Base-by-base conservation (phyloP, 2,113 vertebrate genomes). In the Oryzias javanicus region DNA sequence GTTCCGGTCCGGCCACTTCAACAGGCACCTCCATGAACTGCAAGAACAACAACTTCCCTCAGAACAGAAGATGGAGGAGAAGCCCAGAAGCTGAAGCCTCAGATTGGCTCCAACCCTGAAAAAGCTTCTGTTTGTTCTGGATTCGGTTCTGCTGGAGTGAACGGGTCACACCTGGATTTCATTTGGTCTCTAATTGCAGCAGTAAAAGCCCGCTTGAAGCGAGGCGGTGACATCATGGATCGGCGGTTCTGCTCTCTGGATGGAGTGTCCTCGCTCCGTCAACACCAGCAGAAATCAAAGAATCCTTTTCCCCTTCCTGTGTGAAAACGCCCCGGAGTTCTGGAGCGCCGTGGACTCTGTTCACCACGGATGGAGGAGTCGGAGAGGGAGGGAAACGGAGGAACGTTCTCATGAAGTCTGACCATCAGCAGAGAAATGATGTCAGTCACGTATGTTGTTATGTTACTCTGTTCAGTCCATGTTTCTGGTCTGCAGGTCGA, bases 1-100 rank as follows among this genome's bases (percentile, higher is more conserved):
- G 90, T 94, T 66, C 80, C 90, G 56, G 93, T 93, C 5, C 90
- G 56, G 93, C 93, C 5, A 93, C 89, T 90, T 64, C 49, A 60
- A 45, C 29, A 49, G 52, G 24, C 35, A 44, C 45, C 40, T 29
- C 27, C 44, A 55, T 59, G 40, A 72, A 44, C 42, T 60, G 2
- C 49, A 60, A 52, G 50, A 35, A 35, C 29, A 35, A 35, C 29
- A 35, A 35, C 10, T 8, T 1, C 4, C 7, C 10, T 35, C 29
- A 35, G 29, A 2, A 35, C 10, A 35, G 3, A 35, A 35, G 7
- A 35, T 35, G 29, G 29, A 35, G 29, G 29, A 27, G 25, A 5
- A 5, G 5, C 25, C 25, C 25, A 27, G 25, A 49, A 59, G 60
- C 75, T 77, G 67, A 59, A 52, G 54, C 68, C 44, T 81, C 52